phyloP scores from a whole-genome alignment of 2,888 invertebrate genomes.

The Hetaerina titia region DNA sequence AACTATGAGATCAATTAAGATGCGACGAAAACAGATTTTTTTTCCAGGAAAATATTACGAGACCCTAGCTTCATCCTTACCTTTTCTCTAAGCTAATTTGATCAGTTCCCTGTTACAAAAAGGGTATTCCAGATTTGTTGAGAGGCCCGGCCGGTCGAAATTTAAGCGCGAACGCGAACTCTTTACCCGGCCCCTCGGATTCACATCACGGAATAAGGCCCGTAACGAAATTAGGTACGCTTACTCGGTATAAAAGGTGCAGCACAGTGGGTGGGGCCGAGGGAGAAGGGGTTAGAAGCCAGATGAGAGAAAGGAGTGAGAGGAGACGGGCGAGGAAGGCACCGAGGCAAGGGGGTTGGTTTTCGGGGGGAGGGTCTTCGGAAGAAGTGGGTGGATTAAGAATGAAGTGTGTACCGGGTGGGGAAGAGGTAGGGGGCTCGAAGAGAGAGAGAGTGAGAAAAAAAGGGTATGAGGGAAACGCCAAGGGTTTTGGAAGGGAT shows the following conservation, averaged over 20 bases:
- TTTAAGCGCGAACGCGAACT: neutral
- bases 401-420: neutral
- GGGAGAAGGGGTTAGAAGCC: neutral
- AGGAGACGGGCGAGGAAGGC: slow-evolving; percentile 1
- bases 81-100: neutral
- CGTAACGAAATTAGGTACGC: slow-evolving; percentile 33
- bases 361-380: neutral
- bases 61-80: neutral
- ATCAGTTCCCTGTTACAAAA: neutral
- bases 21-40: neutral
- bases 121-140: neutral
- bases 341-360: neutral
- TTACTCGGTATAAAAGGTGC: neutral
- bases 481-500: neutral
- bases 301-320: too few relatives aligned
- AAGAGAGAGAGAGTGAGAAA: neutral
- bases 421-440: neutral
- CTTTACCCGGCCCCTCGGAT: neutral
- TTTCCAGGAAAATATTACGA: neutral
- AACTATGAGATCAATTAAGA: neutral
- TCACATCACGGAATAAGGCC: slow-evolving; percentile 13
- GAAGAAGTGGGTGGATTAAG: slow-evolving; percentile 21
- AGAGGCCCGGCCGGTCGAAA: neutral
- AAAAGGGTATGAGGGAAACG: neutral
- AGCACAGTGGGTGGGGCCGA: neutral